A percentile compares a stretch with the other conserved stretches of the same genome.
phyloP scores from a whole-genome alignment of 2,797 vertebrate genomes.

The Pelochelys cantorii region DNA sequence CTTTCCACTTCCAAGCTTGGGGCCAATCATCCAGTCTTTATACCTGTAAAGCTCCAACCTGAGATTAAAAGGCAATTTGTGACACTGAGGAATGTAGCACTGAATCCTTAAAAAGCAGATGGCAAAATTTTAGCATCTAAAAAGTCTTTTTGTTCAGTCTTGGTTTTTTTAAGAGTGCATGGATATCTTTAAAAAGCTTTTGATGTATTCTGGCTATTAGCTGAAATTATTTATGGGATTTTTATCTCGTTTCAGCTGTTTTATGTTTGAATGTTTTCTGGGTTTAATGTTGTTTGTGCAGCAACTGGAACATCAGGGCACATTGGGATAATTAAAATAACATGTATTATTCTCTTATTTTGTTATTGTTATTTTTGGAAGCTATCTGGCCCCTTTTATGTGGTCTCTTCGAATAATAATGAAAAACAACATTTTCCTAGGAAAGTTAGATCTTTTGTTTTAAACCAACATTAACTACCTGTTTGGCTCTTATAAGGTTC shows the following conservation, averaged over 20 bases:
- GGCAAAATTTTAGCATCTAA: slow-evolving; percentile 33
- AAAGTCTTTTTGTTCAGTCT: slow-evolving; percentile 45
- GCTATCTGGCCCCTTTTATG: slow-evolving; percentile 10
- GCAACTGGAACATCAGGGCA: neutral
- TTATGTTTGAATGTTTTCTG: slow-evolving; percentile 37
- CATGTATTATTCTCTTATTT: slow-evolving; percentile 30
- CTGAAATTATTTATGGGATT: slow-evolving; percentile 6
- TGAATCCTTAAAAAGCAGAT: slow-evolving; percentile 57
- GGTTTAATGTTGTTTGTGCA: neutral
- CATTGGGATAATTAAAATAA: slow-evolving; percentile 46
- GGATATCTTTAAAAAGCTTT: slow-evolving; percentile 60
- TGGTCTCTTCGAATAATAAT: slow-evolving; percentile 32
- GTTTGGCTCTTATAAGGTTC: neutral
- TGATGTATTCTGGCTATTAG: slow-evolving; percentile 43
- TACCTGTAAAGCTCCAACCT: neutral
- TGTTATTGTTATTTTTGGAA: slow-evolving; percentile 27
- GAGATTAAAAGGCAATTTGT: slow-evolving; percentile 53
- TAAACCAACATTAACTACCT: neutral
- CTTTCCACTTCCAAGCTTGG: slow-evolving; percentile 55
- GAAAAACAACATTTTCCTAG: slow-evolving; percentile 22
- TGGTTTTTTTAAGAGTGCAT: slow-evolving; percentile 18
- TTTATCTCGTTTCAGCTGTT: neutral
- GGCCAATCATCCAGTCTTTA: neutral
- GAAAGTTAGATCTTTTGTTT: neutral
- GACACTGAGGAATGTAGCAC: slow-evolving; percentile 54